phyloP scores from a whole-genome alignment of 2,113 vertebrate species.

The Melanocharis versteri region DNA sequence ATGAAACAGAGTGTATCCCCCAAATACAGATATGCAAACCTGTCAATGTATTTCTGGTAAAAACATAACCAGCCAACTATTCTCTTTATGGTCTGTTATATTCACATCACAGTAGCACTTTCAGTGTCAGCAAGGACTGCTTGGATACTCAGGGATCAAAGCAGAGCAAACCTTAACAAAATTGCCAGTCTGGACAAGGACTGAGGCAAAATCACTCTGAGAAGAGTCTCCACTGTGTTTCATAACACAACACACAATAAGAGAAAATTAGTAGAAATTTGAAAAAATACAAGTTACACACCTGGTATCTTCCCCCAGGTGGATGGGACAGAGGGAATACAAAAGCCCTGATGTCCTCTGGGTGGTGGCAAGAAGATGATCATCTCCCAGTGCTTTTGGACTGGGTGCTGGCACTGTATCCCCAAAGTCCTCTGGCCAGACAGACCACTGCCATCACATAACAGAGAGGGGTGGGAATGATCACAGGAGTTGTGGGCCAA shows the following conservation, averaged over 20 bases:
- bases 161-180: background rate
- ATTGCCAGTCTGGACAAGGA: background rate
- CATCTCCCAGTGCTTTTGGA: background rate
- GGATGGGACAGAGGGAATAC: background rate
- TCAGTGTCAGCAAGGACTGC: background rate
- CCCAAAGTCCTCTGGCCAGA: background rate
- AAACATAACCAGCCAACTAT: background rate
- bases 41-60: background rate
- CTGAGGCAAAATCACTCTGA: background rate
- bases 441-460: accelerated
- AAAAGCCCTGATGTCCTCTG: background rate
- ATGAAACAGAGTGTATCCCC: background rate
- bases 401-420: background rate
- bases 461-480: background rate
- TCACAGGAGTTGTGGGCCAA: accelerated
- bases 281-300: background rate
- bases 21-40: background rate
- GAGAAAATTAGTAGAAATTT: background rate
- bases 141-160: background rate
- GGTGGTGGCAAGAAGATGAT: background rate
- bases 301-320: background rate
- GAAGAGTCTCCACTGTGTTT: background rate
- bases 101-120: background rate
- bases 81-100: background rate
- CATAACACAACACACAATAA: background rate